Evolutionary conservation across 2,113 vertebrate species (phyloP).

Genomic region (Centropus unirufus): DNA sequence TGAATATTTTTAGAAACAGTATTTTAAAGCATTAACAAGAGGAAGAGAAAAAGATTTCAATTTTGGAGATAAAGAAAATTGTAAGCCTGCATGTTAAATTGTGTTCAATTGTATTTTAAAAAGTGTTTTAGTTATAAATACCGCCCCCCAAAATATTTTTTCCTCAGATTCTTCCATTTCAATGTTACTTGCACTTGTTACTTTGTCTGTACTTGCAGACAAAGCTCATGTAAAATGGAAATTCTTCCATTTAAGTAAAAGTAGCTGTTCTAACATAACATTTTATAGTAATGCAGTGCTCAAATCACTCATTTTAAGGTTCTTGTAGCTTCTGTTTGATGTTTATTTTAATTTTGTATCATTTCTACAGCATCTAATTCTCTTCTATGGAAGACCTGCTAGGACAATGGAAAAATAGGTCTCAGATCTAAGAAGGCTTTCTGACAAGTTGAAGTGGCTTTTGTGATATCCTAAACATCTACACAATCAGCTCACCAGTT

Average conservation of each 20-base stretch:
- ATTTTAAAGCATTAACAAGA: conserved; percentile 44
- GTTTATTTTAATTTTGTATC: neutral
- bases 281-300: neutral
- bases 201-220: neutral
- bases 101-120: neutral
- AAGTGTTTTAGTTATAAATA: neutral
- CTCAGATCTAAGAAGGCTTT: neutral
- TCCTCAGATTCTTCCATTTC: neutral
- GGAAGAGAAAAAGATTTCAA: conserved; percentile 53
- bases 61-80: neutral
- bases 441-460: neutral
- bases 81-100: neutral
- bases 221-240: neutral
- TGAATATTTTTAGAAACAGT: conserved; percentile 59
- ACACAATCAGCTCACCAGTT: neutral
- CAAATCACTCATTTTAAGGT: neutral
- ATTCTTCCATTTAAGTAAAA: neutral
- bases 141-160: neutral
- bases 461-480: neutral
- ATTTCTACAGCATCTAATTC: neutral
- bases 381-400: neutral
- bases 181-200: neutral
- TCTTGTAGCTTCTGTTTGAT: neutral
- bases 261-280: neutral
- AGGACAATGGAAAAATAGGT: neutral